Base-by-base conservation (phyloP, 2,113 vertebrate species). In the Orcinus orca region DNA sequence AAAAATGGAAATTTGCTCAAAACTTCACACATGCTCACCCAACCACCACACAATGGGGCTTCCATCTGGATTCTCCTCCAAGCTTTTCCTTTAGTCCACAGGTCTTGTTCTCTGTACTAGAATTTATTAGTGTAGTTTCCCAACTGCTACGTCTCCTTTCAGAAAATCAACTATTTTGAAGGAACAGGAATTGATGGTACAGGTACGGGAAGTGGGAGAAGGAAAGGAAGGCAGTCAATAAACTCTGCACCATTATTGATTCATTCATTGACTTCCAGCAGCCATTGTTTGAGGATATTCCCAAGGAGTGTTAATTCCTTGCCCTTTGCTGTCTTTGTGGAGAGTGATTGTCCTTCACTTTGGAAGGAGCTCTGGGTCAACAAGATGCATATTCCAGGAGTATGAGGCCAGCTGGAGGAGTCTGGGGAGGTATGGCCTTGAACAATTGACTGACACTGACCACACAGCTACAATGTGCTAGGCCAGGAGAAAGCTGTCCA, bases 11-110 rank as follows among this genome's bases (percentile, higher is more conserved):
- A 6, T 8, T n/a, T 47, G 20, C 21, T n/a, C 5, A 0, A 14
- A 25, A 8, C 13, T 33, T 44, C 25, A 2, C 47, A 5, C 7
- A 0, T 0, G 6, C 14, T 62, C 31, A 3, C 18, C 62, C 2
- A 1, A 17, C 2, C 7, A 29, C 31, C 20, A 17, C 74, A 26
- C 1, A 2, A 0, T 3, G 1, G 21, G 18, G 1, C 13, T 5
- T 25, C n/a, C 20, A 13, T 13, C 44, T 6, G 9, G 23, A 2
- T 21, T 55, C 8, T 71, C 44, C 50, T 55, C 1, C 29, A 6
- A 3, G 14, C 31, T 36, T 88, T 58, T 36, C 23, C 33, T 87
- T 14, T 53, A 29, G 6, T n/a, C 31, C 20, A 0, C 1, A 25
- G 38, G 6, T 17, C 23, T 70, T 0, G 5, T 18, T 68, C 25